Percentiles rank a stretch among this genome's conserved stretches.
These are phyloP conservation scores for Cryptus armator DNA, from an alignment of 2,888 invertebrate genomes.

Conservation along the genomic window DNA sequence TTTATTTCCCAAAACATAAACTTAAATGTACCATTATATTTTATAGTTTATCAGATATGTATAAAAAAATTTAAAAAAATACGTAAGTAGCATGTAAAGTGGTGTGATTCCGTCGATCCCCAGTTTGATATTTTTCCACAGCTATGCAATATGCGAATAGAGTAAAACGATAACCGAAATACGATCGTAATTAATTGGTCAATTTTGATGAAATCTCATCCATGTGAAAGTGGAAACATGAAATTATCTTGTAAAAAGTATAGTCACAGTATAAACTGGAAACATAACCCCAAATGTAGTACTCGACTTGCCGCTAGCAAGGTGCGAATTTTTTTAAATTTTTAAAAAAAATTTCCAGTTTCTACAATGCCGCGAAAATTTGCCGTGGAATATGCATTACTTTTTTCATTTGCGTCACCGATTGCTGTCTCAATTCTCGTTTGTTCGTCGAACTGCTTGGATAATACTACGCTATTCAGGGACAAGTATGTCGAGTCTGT, in stretches of 20 bases:
- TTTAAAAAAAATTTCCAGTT: background rate
- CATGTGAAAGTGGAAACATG: background rate
- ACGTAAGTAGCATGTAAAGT: too few species aligned
- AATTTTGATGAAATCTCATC: background rate
- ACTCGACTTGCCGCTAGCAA: too few species aligned
- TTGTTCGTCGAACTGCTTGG: background rate
- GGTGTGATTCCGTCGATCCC: too few species aligned
- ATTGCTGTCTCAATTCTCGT: background rate
- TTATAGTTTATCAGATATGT: too few species aligned
- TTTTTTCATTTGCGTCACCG: background rate
- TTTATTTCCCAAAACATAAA: too few species aligned
- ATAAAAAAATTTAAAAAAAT: too few species aligned
- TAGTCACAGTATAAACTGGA: too few species aligned
- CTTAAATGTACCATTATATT: too few species aligned
- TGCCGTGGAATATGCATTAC: background rate
- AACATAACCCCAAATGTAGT: too few species aligned
- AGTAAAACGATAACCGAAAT: background rate
- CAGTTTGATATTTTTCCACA: too few species aligned
- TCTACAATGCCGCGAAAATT: background rate
- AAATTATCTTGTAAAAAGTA: background rate
- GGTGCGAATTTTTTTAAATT: background rate
- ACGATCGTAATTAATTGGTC: background rate
- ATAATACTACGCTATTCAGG: background rate
- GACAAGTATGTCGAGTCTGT: background rate
- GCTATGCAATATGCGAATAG: too few species aligned